Evolutionary conservation across 2,888 invertebrate species (phyloP), one percentile per base, ranked within the genome.

Genomic region (Oasisia sp.): DNA sequence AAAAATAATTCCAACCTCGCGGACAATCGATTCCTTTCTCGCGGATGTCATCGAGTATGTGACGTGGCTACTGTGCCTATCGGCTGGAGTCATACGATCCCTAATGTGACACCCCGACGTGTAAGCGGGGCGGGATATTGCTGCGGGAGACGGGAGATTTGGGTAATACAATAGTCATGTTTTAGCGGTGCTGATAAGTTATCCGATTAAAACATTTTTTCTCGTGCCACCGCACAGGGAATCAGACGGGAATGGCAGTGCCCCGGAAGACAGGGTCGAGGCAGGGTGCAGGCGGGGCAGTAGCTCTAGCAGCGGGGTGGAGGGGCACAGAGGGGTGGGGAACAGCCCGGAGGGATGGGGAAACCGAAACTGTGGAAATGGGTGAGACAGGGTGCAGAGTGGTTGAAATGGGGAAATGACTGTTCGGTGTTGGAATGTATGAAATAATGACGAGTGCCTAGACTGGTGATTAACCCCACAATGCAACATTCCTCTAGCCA

Each of bases 171-270:
- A 74, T 74, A 74, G 74, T 74, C 74, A 74, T 74, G 74, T 74
- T 74, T 74, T 74, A 74, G 74, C 74, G n/a, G 74, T 74, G 74
- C 74, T 74, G 74, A 74, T 74, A 74, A 74, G 74, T 74, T 74
- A 74, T 74, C 74, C 74, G 74, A 74, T 74, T 74, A 74, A 74
- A 74, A 74, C 74, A 74, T 19, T 74, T 74, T 74, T 74, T 74
- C 74, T 74, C 7, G 74, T 74, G 74, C 74, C 74, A 74, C 74
- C 74, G 74, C 74, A 74, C 19, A 74, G 74, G 74, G 74, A 50
- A 12, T 50, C 12, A 14, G 14, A 50, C 19, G 74, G 27, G n/a
- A 27, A 5, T 27, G 27, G 19, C 27, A 74, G 74, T 27, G 27
- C 19, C 19, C 74, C 5, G 74, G 74, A n/a, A 27, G 27, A 74